Evolutionary conservation across 1,140 invertebrate species (phyloP), one percentile per base, ranked within the genome.

Genomic region (Conus ventricosus): DNA sequence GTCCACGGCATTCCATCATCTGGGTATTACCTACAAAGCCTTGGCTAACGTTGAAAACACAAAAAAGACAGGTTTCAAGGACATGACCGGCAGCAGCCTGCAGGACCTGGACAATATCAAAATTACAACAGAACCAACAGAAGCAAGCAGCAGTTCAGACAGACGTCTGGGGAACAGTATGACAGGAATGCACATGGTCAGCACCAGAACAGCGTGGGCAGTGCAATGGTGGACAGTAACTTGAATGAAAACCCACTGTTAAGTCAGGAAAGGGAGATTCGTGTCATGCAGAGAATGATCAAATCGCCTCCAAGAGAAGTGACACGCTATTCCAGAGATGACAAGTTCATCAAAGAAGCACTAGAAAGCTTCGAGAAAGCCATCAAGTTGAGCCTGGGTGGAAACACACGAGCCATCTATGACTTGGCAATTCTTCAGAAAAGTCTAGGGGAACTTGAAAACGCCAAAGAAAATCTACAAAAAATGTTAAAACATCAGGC

Each of bases 1-100:
- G 11, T 78, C 85, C 3, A 87, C 85, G n/a, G 85, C 20, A 13
- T 87, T 55, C 54, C 85, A 87, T 25, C 85, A 87, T 54, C 17
- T 87, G 27, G 85, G 71, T 25, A 23, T 87, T 1, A 57, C 75
- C 3, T 87, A 87, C 85, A 87, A 87, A 27, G 85, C 85, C 5
- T 27, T 87, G 2, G 85, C 85, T 20, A 55, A 17, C n/a, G 20
- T n/a, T 20, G 57, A 84, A 54, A 84, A 55, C 4, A 15, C n/a
- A 67, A 84, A 84, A 67, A 84, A 84, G 57, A 25, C 57, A 25
- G 20, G n/a, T 1, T n/a, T 13, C 17, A 11, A 51, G 55, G 17
- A 54, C 13, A 5, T 23, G 13, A 17, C 13, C 5, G 23, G 39
- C 25, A 83, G 6, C 53, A 1, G 20, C 17, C 7, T 27, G 57